Evolutionary conservation across 1,140 invertebrate species (phyloP), one percentile per base, ranked within the genome.

Genomic region (Argopecten irradians): DNA sequence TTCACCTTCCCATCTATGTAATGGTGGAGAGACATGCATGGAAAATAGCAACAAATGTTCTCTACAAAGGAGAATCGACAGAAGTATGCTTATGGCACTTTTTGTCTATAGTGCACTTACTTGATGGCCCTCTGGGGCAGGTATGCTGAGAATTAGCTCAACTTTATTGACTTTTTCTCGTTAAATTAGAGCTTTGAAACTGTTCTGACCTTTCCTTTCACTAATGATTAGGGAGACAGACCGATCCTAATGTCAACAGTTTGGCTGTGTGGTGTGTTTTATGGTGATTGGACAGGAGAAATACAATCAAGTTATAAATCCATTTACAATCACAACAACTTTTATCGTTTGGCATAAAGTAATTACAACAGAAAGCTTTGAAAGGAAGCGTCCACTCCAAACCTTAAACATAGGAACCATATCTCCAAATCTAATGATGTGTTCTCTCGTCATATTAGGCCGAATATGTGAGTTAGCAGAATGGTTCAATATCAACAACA

Each of bases 191-290:
- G 43, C 19, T 19, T 46, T 11, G 9, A 8, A 19, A 2, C 55
- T 71, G n/a, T 7, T 71, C n/a, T 71, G n/a, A 71, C 55, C 55
- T 71, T 71, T 16, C 22, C 55, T 1, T n/a, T 71, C 55, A 71
- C 55, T 3, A 71, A 71, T n/a, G 8, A 71, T 71, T n/a, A 71
- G 55, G n/a, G 55, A 71, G 22, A n/a, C 16, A 16, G 16, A 71
- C n/a, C 28, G n/a, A 1, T 19, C 7, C 22, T 71, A 71, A n/a
- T 71, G 55, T 71, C 28, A 1, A n/a, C 55, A 71, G 55, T 71
- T 71, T 71, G n/a, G 55, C 55, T 71, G 55, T 71, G 55, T 71
- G 55, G 55, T 71, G 55, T 71, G 55, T 71, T 71, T 71, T 71
- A 71, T 71, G 55, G 11, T 71, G 55, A 71, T 71, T 71, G 55